phyloP scores from a whole-genome alignment of 2,113 vertebrate genomes.

The Dunckerocampus dactyliophorus region DNA sequence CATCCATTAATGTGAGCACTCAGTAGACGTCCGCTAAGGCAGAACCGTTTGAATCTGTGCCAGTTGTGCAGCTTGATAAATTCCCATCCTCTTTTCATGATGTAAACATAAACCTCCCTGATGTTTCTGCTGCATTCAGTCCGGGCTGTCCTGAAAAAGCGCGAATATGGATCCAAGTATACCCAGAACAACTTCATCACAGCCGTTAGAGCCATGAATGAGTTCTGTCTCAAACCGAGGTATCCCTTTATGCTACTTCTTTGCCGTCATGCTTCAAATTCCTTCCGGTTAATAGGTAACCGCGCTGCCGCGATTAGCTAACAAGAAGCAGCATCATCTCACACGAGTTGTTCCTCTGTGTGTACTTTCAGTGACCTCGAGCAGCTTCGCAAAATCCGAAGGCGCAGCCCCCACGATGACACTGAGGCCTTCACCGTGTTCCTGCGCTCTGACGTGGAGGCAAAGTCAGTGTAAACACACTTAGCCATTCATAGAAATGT shows the following conservation, averaged over 20 bases:
- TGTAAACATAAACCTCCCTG: neutral
- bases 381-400: conserved; percentile 88
- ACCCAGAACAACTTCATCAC: conserved; percentile 99
- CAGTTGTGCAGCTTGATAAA: neutral
- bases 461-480: conserved; percentile 79
- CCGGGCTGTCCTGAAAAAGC: conserved; percentile 94
- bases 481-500: neutral
- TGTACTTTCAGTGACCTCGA: conserved; percentile 83
- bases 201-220: conserved; percentile 95
- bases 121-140: conserved; percentile 65
- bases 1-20: neutral
- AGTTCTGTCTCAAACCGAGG: conserved; percentile 98
- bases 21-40: neutral
- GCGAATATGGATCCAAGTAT: conserved; percentile 94
- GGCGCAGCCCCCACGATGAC: conserved; percentile 93
- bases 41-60: neutral
- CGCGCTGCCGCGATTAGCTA: conserved; percentile 37
- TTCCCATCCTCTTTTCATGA: neutral
- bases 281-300: conserved; percentile 36
- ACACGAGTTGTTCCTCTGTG: neutral
- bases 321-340: neutral
- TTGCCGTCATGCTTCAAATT: neutral
- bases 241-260: conserved; percentile 46
- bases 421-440: conserved; percentile 95
- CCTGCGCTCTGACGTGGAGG: conserved; percentile 90